Conservation (phyloP, 2,888 invertebrate species). For the Heliothis peltigera region DNA sequence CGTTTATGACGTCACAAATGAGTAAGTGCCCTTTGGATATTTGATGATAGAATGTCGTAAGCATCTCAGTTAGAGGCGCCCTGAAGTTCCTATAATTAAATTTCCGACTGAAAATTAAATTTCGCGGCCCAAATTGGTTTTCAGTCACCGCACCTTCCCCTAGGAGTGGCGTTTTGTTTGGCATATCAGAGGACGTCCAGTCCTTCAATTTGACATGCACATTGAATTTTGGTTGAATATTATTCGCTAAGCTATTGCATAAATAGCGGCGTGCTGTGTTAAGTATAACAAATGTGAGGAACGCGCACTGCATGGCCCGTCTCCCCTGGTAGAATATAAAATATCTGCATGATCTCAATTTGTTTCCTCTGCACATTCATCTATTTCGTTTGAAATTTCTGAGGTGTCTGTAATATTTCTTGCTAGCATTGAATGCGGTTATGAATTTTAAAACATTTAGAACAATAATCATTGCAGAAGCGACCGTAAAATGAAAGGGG, state of each 20-base stretch:
- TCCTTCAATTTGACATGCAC: conserved; percentile 23
- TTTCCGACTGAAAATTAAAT: conserved; percentile 74
- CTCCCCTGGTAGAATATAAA: conserved; percentile 68
- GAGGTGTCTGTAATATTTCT: conserved; percentile 52
- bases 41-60: conserved; percentile 67
- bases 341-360: conserved; percentile 72
- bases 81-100: conserved; percentile 69
- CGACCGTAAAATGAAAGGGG: too few species aligned
- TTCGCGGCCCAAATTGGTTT: conserved; percentile 71
- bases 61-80: conserved; percentile 66
- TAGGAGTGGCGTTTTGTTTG: conserved; percentile 59
- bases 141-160: conserved; percentile 67
- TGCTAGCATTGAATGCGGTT: conserved; percentile 38
- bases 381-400: conserved; percentile 55
- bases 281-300: conserved; percentile 61
- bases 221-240: conserved; percentile 22
- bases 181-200: conserved; percentile 47
- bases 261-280: conserved; percentile 40
- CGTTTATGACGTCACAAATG: conserved; percentile 97
- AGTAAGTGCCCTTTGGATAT: conserved; percentile 91
- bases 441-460: conserved; percentile 5
- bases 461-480: not conserved
- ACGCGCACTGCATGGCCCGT: conserved; percentile 58
- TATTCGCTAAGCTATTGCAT: conserved; percentile 29
- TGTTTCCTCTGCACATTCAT: conserved; percentile 71